Evolutionary conservation across 1,140 invertebrate genomes (phyloP), one percentile per base, ranked within the genome.

Genomic region (Trichonephila inaurata): DNA sequence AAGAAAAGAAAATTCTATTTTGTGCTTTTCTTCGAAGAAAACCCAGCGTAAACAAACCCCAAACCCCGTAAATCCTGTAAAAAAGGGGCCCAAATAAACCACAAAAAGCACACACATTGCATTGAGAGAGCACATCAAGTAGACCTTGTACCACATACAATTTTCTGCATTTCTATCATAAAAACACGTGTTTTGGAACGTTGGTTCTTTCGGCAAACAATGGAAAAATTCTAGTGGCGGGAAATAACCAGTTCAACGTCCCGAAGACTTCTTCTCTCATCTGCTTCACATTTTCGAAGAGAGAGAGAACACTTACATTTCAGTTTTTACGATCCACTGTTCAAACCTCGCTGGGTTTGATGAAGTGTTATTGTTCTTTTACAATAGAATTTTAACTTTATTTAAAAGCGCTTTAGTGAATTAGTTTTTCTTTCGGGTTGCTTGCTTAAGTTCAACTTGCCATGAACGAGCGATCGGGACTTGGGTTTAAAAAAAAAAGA

Each of bases 101-200:
- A 19, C 44, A 77, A 88, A 88, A 40, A 51, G 51, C 51, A 51
- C 51, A 61, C 62, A 88, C 60, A 88, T 83, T 44, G 82, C 51
- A 83, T 58, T 58, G 44, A 83, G 82, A 33, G 72, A 77, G 18
- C 72, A 77, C 72, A 16, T 51, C 83, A 24, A 85, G 88, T 8
- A 89, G 66, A 77, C 88, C 88, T 89, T 89, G 88, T 89, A 89
- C 88, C 88, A 89, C 21, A 89, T 89, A 33, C 85, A 40, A 77
- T 24, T 89, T 89, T 77, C 61, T 33, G 6, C 86, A 14, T 64
- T 88, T 88, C 18, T 66, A 14, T 64, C 86, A 64, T 88, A 88
- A 88, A 88, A 19, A 88, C 86, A 88, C 86, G 86, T 88, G 86
- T 88, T 62, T 16, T 8, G 28, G 40, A 33, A 58, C 28, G 58